Percentiles rank a stretch among this genome's conserved stretches.
These are phyloP conservation scores for Gandaritis pyraliata DNA, from an alignment of 2,888 invertebrate species.

Conservation along the genomic window DNA sequence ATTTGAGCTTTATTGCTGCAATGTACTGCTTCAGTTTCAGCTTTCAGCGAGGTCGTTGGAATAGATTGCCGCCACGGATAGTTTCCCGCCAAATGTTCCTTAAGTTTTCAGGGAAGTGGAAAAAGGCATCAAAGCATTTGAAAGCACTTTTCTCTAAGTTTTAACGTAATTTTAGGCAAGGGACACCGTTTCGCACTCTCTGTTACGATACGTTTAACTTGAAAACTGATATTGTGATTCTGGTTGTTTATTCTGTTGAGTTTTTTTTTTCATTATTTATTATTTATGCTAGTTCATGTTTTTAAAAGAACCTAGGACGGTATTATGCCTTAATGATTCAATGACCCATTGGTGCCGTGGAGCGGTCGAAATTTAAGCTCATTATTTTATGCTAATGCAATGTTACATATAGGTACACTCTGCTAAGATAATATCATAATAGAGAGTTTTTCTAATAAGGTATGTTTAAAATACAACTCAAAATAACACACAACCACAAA, in stretches of 20 bases:
- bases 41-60: constrained; percentile 18
- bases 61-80: constrained; percentile 40
- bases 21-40: constrained; percentile 3
- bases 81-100: constrained; percentile 47
- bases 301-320: neutral
- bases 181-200: constrained; percentile 55
- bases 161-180: constrained; percentile 46
- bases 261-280: neutral
- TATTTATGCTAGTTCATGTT: neutral
- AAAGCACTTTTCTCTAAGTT: constrained; percentile 46
- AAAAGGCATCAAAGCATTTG: constrained; percentile 41
- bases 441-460: too few species aligned
- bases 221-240: constrained; percentile 36
- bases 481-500: too few species aligned
- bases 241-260: neutral
- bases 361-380: too few species aligned
- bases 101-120: constrained; percentile 36
- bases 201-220: constrained; percentile 45
- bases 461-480: too few species aligned
- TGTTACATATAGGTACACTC: too few species aligned
- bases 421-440: too few species aligned
- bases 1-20: constrained; percentile 3
- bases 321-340: too few species aligned
- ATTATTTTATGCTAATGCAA: too few species aligned
- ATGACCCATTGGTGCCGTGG: too few species aligned